phyloP scores from a whole-genome alignment of 2,888 invertebrate genomes.

The Tanytarsus gracilentus region DNA sequence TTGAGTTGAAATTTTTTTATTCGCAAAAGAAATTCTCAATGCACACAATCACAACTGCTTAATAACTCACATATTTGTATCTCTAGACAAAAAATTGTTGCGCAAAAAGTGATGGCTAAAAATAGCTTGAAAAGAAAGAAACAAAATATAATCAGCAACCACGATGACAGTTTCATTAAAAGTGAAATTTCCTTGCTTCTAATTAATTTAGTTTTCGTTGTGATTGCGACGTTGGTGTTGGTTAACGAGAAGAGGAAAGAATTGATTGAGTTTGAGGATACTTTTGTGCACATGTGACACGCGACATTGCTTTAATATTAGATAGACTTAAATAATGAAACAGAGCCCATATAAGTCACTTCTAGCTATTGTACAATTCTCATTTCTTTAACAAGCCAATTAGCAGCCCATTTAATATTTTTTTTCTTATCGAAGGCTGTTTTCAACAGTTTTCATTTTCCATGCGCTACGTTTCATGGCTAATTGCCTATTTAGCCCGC shows the following conservation, averaged over 20 bases:
- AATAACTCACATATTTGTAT: no score
- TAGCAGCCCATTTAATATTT: no score
- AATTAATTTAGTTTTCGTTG: background rate
- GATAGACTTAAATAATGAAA: background rate
- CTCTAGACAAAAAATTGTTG: no score
- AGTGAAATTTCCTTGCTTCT: constrained; percentile 14
- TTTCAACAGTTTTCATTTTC: background rate
- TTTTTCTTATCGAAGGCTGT: constrained; percentile 12
- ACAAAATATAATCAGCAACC: constrained; percentile 12
- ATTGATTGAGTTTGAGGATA: background rate
- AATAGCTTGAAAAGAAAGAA: constrained; percentile 5
- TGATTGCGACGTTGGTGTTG: background rate
- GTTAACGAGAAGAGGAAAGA: background rate
- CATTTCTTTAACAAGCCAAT: background rate
- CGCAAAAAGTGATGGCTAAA: constrained; percentile 8
- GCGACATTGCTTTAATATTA: background rate
- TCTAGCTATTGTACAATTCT: background rate
- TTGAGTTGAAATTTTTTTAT: no score
- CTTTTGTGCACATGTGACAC: background rate
- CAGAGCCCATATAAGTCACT: constrained; percentile 3
- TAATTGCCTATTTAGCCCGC: constrained; percentile 5
- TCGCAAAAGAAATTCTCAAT: no score
- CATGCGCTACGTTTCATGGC: constrained; percentile 4
- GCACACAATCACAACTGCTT: no score
- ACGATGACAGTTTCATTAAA: constrained; percentile 21